Base-by-base conservation (phyloP, 2,888 invertebrate species). In the Omphaloscelis lunosa region DNA sequence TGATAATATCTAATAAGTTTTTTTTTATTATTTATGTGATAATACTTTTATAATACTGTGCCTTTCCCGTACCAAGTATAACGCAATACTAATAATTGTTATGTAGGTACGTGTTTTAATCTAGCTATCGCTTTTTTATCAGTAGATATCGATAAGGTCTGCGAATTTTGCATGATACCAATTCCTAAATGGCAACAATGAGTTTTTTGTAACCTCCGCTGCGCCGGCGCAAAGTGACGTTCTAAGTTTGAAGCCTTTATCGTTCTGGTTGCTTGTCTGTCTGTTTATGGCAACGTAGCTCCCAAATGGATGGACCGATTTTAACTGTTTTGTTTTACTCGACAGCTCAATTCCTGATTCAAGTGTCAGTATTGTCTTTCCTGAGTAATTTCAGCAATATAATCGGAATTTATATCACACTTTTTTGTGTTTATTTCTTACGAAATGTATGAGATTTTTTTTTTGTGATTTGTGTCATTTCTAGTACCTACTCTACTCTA, bases 91-190 rank as follows among this genome's bases (percentile, higher is more conserved):
- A 89, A 87, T 88, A 79, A 72, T 11, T 65, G 7, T 72, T 75
- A 72, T 20, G 51, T 34, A 34, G 34, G 34, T 82, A 83, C 78
- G 77, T 73, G 68, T 77, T 51, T 77, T 72, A 77, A 72, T 80
- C 83, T 68, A 58, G 41, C 70, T 87, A 88, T 86, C 86, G 75
- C 56, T 51, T 59, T 74, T 80, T 86, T 89, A 89, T 89, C 89
- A 82, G 66, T 15, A 59, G 73, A 72, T 77, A 83, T 84, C 76
- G 89, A 89, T 89, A 89, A 81, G 41, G 59, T 86, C 69, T 79
- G 78, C 75, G 79, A 86, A 84, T 86, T 84, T 75, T 80, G 74
- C 69, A 70, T 82, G 78, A 79, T 66, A 72, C 17, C 12, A 41
- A 72, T 9, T 77, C 61, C 45, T 65, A 66, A 81, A 61, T 48